phyloP scores from a whole-genome alignment of 2,113 vertebrate species.

The Thalassoma bifasciatum region DNA sequence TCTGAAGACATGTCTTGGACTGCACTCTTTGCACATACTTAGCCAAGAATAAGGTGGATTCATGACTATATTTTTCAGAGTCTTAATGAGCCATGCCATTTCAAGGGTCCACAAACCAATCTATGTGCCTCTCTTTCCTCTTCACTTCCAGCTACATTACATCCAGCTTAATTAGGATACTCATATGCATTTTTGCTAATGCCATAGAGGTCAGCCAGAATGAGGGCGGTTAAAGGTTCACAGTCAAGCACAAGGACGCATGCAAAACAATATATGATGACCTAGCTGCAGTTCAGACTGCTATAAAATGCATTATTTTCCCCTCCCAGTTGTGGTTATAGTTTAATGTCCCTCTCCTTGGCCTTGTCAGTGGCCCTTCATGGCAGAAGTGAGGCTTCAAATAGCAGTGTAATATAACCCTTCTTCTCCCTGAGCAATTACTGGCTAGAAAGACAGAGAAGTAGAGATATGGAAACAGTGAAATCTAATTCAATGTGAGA shows the following conservation, averaged over 20 bases:
- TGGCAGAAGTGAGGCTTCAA: conserved; percentile 13
- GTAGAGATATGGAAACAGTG: background rate
- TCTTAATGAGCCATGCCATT: conserved; percentile 27
- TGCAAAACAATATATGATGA: background rate
- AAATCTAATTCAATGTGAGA: conserved; percentile 19
- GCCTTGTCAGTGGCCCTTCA: conserved; percentile 4
- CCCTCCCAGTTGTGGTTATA: background rate
- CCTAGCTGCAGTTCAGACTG: conserved; percentile 6
- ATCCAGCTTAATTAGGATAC: conserved; percentile 2
- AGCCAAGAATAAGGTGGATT: conserved; percentile 3
- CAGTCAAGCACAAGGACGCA: conserved; percentile 39
- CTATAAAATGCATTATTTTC: conserved; percentile 2
- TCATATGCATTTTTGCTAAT: background rate
- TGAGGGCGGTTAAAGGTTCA: background rate
- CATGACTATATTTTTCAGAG: background rate
- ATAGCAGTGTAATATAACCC: conserved; percentile 36
- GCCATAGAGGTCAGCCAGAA: background rate
- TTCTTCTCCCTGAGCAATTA: conserved; percentile 27
- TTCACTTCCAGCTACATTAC: background rate
- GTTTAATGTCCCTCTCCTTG: conserved; percentile 10
- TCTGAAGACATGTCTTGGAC: background rate
- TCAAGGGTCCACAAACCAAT: conserved; percentile 25
- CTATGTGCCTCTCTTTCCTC: background rate
- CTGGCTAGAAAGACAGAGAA: conserved; percentile 16
- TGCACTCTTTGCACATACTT: background rate